Percentiles rank a stretch among this genome's conserved stretches.
These are phyloP conservation scores for Ctenopoma kingsleyae DNA, from an alignment of 2,797 vertebrate genomes.

Conservation along the genomic window DNA sequence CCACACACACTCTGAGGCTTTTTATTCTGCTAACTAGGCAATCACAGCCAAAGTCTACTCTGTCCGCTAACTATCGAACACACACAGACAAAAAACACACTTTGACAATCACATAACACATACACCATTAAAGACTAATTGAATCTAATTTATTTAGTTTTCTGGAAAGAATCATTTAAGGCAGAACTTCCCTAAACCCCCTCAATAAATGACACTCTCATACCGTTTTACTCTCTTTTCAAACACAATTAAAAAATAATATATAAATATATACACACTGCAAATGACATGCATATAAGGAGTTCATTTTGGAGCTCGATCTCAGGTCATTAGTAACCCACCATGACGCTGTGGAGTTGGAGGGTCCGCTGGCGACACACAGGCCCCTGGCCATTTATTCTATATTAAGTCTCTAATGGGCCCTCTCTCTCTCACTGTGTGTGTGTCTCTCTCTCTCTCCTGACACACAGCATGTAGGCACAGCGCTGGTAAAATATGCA, in stretches of 20 bases:
- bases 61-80: constrained; percentile 56
- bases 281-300: constrained; percentile 99
- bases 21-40: constrained; percentile 73
- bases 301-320: constrained; percentile 97
- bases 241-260: constrained; percentile 99
- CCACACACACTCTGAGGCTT: constrained; percentile 56
- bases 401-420: constrained; percentile 99
- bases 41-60: constrained; percentile 62
- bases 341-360: constrained; percentile 93
- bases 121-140: constrained; percentile 92
- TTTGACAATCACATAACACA: constrained; percentile 78
- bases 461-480: constrained; percentile 79
- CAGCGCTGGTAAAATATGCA: constrained; percentile 93
- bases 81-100: constrained; percentile 58
- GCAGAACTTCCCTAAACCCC: constrained; percentile 78
- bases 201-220: constrained; percentile 78
- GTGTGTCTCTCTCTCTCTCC: constrained; percentile 46
- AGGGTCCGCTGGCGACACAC: constrained; percentile 95
- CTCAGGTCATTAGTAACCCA: constrained; percentile 99
- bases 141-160: constrained; percentile 99
- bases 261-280: constrained; percentile 99
- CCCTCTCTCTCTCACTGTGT: constrained; percentile 78
- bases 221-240: constrained; percentile 96
- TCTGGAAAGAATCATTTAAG: constrained; percentile 84
- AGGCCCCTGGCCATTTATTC: constrained; percentile 99